Conservation (phyloP, 1,140 invertebrate genomes). For the Dolichoris vasculosae region DNA sequence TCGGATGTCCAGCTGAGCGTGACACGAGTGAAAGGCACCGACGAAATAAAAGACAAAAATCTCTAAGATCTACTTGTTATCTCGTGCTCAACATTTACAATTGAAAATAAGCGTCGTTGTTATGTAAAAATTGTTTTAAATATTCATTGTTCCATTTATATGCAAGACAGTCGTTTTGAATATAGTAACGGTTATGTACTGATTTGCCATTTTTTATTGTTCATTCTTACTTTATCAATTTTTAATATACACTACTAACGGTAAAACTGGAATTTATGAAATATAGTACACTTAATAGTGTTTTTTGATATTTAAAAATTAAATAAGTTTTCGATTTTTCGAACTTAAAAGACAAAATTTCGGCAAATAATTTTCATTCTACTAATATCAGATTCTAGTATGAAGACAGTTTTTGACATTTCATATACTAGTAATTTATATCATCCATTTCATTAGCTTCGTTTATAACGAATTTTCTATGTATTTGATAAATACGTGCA, state of each 20-base stretch:
- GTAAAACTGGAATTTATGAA: background rate
- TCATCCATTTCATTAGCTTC: background rate
- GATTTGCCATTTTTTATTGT: background rate
- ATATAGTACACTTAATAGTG: background rate
- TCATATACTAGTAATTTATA: background rate
- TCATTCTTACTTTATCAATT: background rate
- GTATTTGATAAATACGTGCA: background rate
- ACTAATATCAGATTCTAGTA: background rate
- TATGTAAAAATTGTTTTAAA: background rate
- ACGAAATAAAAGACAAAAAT: background rate
- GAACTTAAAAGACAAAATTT: background rate
- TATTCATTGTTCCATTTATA: background rate
- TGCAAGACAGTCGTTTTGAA: background rate
- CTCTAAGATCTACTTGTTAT: background rate
- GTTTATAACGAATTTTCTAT: background rate
- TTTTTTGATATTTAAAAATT: background rate
- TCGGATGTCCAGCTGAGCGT: background rate
- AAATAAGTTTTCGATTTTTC: background rate
- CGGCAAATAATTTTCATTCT: background rate
- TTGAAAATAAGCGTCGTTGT: background rate
- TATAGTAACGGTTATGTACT: background rate
- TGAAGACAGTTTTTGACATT: background rate
- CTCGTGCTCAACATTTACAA: background rate
- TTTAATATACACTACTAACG: background rate
- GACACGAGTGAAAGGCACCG: background rate